These are phyloP conservation scores for Branchinecta lynchi DNA, from an alignment of 1,140 invertebrate species.

Conservation along the genomic window DNA sequence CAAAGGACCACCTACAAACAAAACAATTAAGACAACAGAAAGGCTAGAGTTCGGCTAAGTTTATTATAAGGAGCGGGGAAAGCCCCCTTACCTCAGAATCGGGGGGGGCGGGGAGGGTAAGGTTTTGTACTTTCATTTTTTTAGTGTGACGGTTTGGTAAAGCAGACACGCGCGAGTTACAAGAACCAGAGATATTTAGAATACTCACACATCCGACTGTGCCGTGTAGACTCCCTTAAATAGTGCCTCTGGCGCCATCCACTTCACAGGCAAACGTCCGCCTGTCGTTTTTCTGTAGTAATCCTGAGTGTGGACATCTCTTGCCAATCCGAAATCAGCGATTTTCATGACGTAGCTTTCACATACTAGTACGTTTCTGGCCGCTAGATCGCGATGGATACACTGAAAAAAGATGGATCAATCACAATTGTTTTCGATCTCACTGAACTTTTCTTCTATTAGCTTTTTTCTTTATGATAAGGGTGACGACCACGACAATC, in stretches of 20 bases:
- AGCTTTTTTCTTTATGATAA: too few species aligned
- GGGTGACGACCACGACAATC: too few species aligned
- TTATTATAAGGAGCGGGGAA: too few species aligned
- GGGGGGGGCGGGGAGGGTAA: too few species aligned
- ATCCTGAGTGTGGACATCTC: constrained; percentile 83
- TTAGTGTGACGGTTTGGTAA: too few species aligned
- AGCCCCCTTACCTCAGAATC: too few species aligned
- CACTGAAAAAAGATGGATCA: constrained; percentile 43
- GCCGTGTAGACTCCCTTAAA: constrained; percentile 87
- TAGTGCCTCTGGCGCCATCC: constrained; percentile 97
- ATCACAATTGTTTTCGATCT: too few species aligned
- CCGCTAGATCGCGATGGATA: constrained; percentile 92
- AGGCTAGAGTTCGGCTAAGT: too few species aligned
- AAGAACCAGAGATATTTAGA: too few species aligned
- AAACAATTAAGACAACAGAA: too few species aligned
- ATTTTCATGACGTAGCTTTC: constrained; percentile 88
- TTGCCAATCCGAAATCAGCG: constrained; percentile 90
- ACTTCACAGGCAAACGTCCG: constrained; percentile 85
- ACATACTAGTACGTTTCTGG: constrained; percentile 87
- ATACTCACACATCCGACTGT: constrained; percentile 80
- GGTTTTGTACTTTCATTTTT: too few species aligned
- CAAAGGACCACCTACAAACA: constrained; percentile 65
- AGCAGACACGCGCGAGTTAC: background rate
- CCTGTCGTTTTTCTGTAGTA: constrained; percentile 95
- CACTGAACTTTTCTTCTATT: too few species aligned